Conservation (phyloP, 2,113 vertebrate species). For the Ivindomyrus marchei region DNA sequence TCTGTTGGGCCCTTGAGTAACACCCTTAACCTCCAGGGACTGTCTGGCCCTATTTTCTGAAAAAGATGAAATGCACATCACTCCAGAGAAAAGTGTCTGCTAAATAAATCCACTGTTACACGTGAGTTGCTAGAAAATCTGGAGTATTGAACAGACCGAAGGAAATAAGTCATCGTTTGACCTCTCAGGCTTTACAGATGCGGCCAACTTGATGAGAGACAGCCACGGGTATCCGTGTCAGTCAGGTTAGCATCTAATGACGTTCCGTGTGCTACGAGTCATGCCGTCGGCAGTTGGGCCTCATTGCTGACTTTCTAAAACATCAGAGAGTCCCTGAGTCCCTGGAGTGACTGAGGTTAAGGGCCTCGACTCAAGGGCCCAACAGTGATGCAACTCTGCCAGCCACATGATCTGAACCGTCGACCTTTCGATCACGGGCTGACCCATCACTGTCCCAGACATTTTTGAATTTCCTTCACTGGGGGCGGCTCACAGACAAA, state of each 20-base stretch:
- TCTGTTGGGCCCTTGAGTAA: neutral
- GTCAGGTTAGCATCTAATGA: neutral
- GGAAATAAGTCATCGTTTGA: neutral
- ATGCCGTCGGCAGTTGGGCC: neutral
- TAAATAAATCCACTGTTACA: neutral
- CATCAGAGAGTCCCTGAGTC: neutral
- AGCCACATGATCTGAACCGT: neutral
- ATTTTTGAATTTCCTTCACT: neutral
- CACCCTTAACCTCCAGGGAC: neutral
- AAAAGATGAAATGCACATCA: neutral
- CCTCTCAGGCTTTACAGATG: neutral
- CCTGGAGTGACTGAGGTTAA: neutral
- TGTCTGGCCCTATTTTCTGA: neutral
- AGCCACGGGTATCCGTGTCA: neutral
- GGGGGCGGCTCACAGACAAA: neutral
- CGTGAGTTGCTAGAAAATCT: neutral
- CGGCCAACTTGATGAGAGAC: neutral
- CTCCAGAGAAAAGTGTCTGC: neutral
- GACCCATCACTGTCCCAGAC: neutral
- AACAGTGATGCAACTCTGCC: neutral
- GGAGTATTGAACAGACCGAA: neutral
- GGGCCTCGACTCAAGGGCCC: neutral
- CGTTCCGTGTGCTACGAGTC: neutral
- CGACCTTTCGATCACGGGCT: neutral
- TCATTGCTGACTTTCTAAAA: neutral